Evolutionary conservation across 30 jellyfish, hydroid and myxozoan species (phyloP).

Genomic region (Chrysaora quinquecirrha): DNA sequence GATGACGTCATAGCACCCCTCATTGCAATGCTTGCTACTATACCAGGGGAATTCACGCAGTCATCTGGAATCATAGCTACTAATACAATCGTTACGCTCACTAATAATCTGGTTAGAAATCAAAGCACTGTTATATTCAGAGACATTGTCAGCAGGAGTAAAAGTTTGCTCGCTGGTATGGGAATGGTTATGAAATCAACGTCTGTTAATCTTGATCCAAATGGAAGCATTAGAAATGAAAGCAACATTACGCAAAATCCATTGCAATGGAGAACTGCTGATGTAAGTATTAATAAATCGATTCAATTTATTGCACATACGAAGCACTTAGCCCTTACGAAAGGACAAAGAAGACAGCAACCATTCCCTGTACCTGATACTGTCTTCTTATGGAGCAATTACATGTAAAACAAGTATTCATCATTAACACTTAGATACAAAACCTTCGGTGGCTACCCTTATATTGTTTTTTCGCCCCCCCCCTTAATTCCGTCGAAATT

Average conservation of each 20-base stretch:
- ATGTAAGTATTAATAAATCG: slow-evolving; percentile 19
- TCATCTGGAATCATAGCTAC: slow-evolving; percentile 36
- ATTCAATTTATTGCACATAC: too few species aligned
- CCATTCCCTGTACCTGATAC: too few species aligned
- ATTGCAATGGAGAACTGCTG: slow-evolving; percentile 24
- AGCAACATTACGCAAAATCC: slow-evolving; percentile 24
- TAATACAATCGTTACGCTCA: neutral
- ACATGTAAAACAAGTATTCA: too few species aligned
- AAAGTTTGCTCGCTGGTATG: slow-evolving; percentile 37
- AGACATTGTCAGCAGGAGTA: slow-evolving; percentile 32
- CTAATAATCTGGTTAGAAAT: neutral
- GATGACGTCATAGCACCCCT: slow-evolving; percentile 53
- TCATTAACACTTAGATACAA: too few species aligned
- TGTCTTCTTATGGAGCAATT: too few species aligned
- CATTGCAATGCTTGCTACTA: slow-evolving; percentile 24
- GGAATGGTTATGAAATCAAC: slow-evolving; percentile 52
- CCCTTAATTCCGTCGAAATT: too few species aligned
- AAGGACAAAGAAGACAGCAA: too few species aligned
- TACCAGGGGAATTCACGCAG: slow-evolving; percentile 40
- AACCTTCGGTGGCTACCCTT: too few species aligned
- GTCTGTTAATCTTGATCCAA: slow-evolving; percentile 50
- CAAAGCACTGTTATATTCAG: slow-evolving; percentile 10
- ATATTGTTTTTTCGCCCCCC: too few species aligned
- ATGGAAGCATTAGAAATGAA: neutral
- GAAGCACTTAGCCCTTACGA: too few species aligned